Evolutionary conservation across 2,888 invertebrate species (phyloP).

Genomic region (Drosophila nr. perissopoda): DNA sequence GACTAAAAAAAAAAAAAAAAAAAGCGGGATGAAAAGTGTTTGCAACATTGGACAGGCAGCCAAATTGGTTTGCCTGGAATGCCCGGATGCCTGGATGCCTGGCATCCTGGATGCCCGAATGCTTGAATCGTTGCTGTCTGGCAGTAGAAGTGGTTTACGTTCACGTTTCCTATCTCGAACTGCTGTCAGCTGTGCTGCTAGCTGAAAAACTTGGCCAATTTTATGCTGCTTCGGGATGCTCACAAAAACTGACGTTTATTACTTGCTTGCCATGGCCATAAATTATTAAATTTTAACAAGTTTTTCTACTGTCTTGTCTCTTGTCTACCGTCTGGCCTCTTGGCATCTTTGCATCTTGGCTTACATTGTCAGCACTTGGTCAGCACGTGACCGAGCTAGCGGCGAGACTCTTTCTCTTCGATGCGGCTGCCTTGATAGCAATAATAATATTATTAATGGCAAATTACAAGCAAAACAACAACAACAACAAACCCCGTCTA

Average conservation of each 20-base stretch:
- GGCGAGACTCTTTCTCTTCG: not conserved
- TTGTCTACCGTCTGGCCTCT: slow-evolving; percentile 27
- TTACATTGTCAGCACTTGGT: slow-evolving; percentile 60
- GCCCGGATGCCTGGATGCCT: not conserved
- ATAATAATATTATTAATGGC: slow-evolving; percentile 66
- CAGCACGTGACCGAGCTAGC: slow-evolving; percentile 60
- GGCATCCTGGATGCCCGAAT: not conserved
- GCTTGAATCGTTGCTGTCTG: slow-evolving; percentile 8
- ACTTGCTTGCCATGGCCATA: slow-evolving; percentile 67
- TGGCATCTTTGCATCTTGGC: slow-evolving; percentile 44
- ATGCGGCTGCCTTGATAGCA: slow-evolving; percentile 50
- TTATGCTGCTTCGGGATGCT: slow-evolving; percentile 47
- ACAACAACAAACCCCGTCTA: not conserved
- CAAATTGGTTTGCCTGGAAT: slow-evolving; percentile 55
- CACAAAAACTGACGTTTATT: slow-evolving; percentile 76
- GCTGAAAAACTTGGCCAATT: slow-evolving; percentile 74
- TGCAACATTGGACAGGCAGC: slow-evolving; percentile 61
- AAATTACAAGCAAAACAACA: slow-evolving; percentile 27
- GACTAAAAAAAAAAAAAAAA: not conserved
- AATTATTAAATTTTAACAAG: slow-evolving; percentile 82
- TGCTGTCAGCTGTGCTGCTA: slow-evolving; percentile 51
- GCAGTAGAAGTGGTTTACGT: slow-evolving; percentile 25
- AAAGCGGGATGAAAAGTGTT: slow-evolving; percentile 10
- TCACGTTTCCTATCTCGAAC: slow-evolving; percentile 39
- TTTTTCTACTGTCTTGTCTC: slow-evolving; percentile 65